Evolutionary conservation across 1,140 invertebrate species (phyloP), one percentile per base, ranked within the genome.

Genomic region (Heliconius himera): DNA sequence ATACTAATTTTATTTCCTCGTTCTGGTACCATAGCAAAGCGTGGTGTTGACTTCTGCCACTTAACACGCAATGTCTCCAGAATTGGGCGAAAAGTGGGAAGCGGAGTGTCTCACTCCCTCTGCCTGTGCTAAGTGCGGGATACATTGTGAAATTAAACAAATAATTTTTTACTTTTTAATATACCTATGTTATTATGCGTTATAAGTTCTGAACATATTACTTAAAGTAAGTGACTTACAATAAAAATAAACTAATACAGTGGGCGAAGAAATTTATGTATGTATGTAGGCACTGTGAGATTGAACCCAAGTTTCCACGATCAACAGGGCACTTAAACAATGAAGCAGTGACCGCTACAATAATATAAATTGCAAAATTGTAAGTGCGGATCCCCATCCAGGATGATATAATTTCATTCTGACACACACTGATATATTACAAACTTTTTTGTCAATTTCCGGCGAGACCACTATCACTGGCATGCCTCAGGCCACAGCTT

Each of bases 391-490:
- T 26, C 54, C 51, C 56, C 36, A 66, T 29, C 36, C 79, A 76
- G 81, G 81, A 82, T 82, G 81, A 77, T 70, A 82, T 78, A 80
- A 82, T 77, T 82, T 66, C 41, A 18, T 79, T 49, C 72, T 41
- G 71, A 54, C 74, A 73, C 76, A 71, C 70, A 22, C 41, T 71
- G 77, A 71, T 29, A 60, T 70, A 46, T 66, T 36, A 71, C 79
- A 73, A 81, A 60, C 54, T 78, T 83, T 82, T 82, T 82, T 74
- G 76, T 78, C 79, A 78, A 80, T 82, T 79, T 83, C 84, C 84
- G 78, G 54, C 73, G 74, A 78, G 73, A 71, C 70, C 70, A 77
- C 60, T 46, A 41, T 11, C 33, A 56, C 9, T 26, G 20, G 33
- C 22, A 26, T 51, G 13, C 49, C 36, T 26, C 73, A 22, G 22